Base-by-base conservation (phyloP, 2,113 vertebrate genomes). In the Rhea americana region DNA sequence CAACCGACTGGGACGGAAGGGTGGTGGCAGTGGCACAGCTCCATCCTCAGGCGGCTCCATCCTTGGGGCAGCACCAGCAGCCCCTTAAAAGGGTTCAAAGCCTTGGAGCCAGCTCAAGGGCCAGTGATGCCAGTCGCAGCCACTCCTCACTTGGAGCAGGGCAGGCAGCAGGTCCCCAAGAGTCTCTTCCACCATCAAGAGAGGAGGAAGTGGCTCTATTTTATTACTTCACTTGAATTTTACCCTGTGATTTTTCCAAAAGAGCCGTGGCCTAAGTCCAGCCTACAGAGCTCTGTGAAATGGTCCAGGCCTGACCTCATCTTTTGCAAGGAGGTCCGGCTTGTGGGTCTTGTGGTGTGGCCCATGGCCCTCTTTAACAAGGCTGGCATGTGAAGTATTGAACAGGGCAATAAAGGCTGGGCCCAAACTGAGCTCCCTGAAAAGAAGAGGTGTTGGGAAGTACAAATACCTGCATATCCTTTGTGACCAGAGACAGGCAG, bases 221-320 rank as follows among this genome's bases (percentile, higher is more conserved):
- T 63, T 51, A 37, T 8, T 59, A 1, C 58, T 90, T 37, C 14
- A 58, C 62, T 51, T 87, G 53, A 68, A 73, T 45, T 87, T 72
- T 35, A 18, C 61, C 77, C 41, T 9, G 10, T 4, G 4, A 59
- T 48, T 68, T 90, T 88, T n/a, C 39, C 65, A 32, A 68, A 85
- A 47, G 35, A 85, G 18, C 39, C 0, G 0, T 15, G 17, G 65
- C 55, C 26, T 35, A 55, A 78, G 25, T 72, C 67, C 65, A 66
- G 59, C 37, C 25, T 2, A 1, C 0, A 0, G 50, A 66, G 72
- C 37, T 73, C 67, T 65, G 80, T 35, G 32, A 22, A 65, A n/a
- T 20, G 15, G 28, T 66, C 80, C 53, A 53, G 72, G 50, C 25
- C 21, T 45, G 30, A n/a, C 28, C 28, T 67, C 41, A 14, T 32